Conservation (phyloP, 2,113 vertebrate genomes). For the Empidonax traillii region DNA sequence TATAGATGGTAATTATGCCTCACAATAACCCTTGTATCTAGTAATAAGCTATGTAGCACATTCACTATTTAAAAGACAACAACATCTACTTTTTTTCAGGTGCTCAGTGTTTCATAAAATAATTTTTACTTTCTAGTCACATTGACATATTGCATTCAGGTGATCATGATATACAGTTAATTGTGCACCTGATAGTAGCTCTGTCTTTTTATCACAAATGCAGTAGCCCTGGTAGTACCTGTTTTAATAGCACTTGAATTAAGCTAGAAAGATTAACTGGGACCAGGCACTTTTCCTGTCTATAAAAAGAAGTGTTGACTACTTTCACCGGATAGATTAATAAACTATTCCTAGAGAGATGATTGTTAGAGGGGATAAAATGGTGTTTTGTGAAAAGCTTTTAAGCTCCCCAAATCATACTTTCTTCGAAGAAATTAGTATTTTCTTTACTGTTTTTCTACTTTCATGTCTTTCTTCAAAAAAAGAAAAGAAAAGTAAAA, state of each 20-base stretch:
- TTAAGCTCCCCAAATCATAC: background rate
- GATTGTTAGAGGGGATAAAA: background rate
- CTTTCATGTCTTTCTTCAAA: background rate
- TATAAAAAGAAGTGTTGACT: background rate
- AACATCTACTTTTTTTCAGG: background rate
- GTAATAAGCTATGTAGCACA: background rate
- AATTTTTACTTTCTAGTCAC: background rate
- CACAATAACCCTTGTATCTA: background rate
- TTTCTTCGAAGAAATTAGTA: background rate
- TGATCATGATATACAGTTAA: background rate
- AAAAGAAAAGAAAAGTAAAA: background rate
- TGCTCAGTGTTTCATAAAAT: background rate
- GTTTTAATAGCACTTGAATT: background rate
- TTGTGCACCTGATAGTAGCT: background rate
- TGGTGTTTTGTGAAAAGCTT: background rate
- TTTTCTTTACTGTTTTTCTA: background rate
- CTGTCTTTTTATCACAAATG: background rate
- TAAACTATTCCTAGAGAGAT: background rate
- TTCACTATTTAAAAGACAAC: background rate
- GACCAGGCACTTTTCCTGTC: accelerated
- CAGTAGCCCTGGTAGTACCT: background rate
- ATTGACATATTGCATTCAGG: background rate
- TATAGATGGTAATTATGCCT: background rate
- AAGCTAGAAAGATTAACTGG: background rate
- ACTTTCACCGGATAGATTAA: background rate